Percentiles rank a stretch among this genome's conserved stretches.
phyloP scores from a whole-genome alignment of 1,140 invertebrate species.

The Drosophila elegans region DNA sequence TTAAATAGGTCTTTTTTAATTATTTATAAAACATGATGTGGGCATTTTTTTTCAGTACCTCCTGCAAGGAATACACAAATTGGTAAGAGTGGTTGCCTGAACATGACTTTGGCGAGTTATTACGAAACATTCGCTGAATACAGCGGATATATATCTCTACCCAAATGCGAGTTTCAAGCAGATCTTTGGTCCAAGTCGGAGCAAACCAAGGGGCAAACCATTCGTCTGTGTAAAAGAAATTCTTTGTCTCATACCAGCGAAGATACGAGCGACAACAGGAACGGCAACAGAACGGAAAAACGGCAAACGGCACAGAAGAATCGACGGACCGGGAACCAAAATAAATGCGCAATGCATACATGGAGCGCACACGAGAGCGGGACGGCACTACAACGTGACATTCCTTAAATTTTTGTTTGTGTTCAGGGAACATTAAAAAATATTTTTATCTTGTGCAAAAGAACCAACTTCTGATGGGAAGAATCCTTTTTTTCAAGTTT shows the following conservation, averaged over 20 bases:
- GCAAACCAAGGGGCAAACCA: slow-evolving; percentile 45
- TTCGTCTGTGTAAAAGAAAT: slow-evolving; percentile 80
- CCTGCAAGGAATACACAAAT: no score
- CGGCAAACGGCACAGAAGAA: slow-evolving; percentile 13
- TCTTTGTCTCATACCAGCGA: slow-evolving; percentile 65
- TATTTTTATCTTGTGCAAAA: slow-evolving; percentile 77
- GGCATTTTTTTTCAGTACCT: no score
- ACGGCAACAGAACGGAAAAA: slow-evolving; percentile 1
- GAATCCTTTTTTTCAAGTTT: slow-evolving; percentile 65
- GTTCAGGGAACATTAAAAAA: slow-evolving; percentile 83
- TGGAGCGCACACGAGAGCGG: slow-evolving; percentile 55
- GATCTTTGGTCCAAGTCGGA: slow-evolving; percentile 25
- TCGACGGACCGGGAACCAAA: slow-evolving; percentile 59
- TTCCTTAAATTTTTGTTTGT: slow-evolving; percentile 80
- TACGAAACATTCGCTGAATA: not conserved
- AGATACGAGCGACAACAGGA: slow-evolving; percentile 19
- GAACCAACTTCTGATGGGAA: slow-evolving; percentile 62
- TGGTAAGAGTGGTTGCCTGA: no score
- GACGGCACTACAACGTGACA: slow-evolving; percentile 72
- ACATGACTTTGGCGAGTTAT: not conserved
- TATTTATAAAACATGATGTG: no score
- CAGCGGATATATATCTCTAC: not conserved
- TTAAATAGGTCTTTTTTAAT: no score
- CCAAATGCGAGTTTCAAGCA: slow-evolving; percentile 13
- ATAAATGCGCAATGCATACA: slow-evolving; percentile 75